Percentiles rank a stretch among this genome's conserved stretches.
phyloP scores from a whole-genome alignment of 2,797 vertebrate genomes.

The Eremophila alpestris region DNA sequence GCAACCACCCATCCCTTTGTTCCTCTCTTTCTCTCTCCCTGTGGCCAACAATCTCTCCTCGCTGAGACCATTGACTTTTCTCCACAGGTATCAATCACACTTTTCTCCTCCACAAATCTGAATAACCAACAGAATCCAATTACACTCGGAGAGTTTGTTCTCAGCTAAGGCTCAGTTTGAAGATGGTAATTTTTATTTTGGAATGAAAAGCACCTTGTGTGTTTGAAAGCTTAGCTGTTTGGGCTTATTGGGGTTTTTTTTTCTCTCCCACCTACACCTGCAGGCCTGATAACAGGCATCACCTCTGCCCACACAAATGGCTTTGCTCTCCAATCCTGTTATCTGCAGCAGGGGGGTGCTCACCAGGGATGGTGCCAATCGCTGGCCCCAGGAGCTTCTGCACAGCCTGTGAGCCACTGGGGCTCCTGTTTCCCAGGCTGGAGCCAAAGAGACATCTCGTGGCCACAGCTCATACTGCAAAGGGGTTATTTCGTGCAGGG shows the following conservation, averaged over 20 bases:
- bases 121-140: not conserved
- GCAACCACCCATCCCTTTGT: not conserved
- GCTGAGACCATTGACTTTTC: not conserved
- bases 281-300: not conserved
- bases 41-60: not conserved
- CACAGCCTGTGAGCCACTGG: not conserved
- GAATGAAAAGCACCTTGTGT: not conserved
- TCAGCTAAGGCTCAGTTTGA: not conserved
- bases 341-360: not conserved
- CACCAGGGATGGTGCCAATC: not conserved
- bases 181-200: not conserved
- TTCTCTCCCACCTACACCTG: not conserved
- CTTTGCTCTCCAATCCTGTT: not conserved
- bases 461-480: conserved; percentile 40
- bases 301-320: not conserved
- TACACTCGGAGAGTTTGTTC: not conserved
- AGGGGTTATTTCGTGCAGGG: not conserved
- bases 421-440: not conserved
- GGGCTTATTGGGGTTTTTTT: not conserved
- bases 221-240: not conserved
- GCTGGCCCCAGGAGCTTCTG: not conserved
- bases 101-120: not conserved
- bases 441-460: conserved; percentile 58
- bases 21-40: not conserved
- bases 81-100: not conserved